Evolutionary conservation across 2,888 invertebrate species (phyloP).

Genomic region (Drosophila kokeensis): DNA sequence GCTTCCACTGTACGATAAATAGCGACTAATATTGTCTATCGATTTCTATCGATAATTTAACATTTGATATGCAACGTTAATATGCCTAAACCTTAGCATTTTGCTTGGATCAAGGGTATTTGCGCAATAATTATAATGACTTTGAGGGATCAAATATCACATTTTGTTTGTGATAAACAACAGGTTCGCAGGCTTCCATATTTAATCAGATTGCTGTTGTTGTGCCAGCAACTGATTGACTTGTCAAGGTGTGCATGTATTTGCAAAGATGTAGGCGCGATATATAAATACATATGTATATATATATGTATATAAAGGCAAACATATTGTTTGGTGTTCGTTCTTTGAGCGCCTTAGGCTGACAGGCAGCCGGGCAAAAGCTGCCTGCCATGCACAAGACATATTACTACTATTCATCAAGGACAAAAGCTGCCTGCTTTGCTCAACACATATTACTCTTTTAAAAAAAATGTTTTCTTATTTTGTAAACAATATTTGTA

Average conservation of each 20-base stretch:
- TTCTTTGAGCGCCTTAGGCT: slow-evolving; percentile 8
- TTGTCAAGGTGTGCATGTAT: slow-evolving; percentile 7
- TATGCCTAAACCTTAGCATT: background rate
- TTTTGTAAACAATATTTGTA: background rate
- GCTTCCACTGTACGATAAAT: background rate
- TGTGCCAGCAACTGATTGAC: slow-evolving; percentile 39
- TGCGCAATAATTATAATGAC: slow-evolving; percentile 46
- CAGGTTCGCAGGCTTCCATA: slow-evolving; percentile 5
- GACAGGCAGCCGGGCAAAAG: slow-evolving; percentile 10
- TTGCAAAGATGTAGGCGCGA: slow-evolving; percentile 30
- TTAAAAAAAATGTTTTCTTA: background rate
- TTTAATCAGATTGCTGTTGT: slow-evolving; percentile 8
- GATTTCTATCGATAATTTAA: background rate
- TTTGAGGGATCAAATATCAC: slow-evolving; percentile 62
- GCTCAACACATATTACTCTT: background rate
- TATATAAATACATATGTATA: background rate
- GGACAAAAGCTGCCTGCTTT: background rate
- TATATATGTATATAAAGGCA: background rate
- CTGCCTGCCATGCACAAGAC: slow-evolving; percentile 13
- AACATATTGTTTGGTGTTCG: background rate
- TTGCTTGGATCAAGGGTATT: slow-evolving; percentile 4
- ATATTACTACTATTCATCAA: accelerated
- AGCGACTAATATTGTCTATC: background rate
- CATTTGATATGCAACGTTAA: background rate
- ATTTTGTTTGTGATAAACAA: slow-evolving; percentile 64